phyloP scores from a whole-genome alignment of 1,140 invertebrate species.

The Plodia interpunctella region DNA sequence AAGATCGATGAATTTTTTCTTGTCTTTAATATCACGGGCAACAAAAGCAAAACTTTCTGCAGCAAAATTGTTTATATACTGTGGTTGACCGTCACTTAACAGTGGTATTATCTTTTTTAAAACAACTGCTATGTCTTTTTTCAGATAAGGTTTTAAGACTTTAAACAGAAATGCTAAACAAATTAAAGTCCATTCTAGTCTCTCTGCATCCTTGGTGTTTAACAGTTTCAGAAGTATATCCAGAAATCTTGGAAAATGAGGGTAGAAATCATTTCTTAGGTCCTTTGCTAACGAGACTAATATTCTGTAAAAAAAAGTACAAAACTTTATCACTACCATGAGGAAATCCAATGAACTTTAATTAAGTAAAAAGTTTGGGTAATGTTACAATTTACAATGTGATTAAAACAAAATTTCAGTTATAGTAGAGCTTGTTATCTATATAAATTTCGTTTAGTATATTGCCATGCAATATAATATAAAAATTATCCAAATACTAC shows the following conservation, averaged over 20 bases:
- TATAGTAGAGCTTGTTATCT: too few relatives aligned
- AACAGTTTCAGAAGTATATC: conserved; percentile 84
- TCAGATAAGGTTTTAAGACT: conserved; percentile 88
- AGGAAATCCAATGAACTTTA: too few relatives aligned
- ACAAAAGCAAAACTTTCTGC: conserved; percentile 96
- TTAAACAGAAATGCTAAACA: conserved; percentile 94
- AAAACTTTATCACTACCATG: too few relatives aligned
- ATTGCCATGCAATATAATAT: too few relatives aligned
- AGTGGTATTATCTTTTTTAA: conserved; percentile 87
- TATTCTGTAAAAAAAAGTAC: conserved; percentile 79
- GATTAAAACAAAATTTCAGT: too few relatives aligned
- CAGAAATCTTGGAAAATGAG: conserved; percentile 85
- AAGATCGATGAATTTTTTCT: conserved; percentile 84
- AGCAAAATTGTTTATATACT: conserved; percentile 94
- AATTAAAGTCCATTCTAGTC: conserved; percentile 89
- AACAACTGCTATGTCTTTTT: conserved; percentile 86
- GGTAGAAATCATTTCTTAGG: conserved; percentile 91
- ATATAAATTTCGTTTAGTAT: too few relatives aligned
- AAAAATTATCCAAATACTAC: too few relatives aligned
- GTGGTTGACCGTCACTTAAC: conserved; percentile 82
- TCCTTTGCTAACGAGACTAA: conserved; percentile 90
- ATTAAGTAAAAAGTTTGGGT: too few relatives aligned
- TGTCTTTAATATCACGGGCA: conserved; percentile 90
- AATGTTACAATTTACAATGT: too few relatives aligned
- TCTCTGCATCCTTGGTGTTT: conserved; percentile 87